Evolutionary conservation across 2,797 vertebrate species (phyloP).

Genomic region (Sardinella longiceps): DNA sequence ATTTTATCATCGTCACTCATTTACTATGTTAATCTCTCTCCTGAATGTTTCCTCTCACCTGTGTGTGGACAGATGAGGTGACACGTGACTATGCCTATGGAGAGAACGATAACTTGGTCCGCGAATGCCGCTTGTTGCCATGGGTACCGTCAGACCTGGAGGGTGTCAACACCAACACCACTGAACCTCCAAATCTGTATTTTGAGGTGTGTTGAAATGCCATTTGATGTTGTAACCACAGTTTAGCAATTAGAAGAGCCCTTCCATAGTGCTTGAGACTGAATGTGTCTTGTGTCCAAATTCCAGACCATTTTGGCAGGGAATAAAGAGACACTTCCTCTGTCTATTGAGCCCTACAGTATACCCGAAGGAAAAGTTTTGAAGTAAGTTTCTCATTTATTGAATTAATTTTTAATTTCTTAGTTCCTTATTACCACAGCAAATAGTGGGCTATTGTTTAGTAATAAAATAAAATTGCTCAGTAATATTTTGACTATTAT

Average conservation of each 20-base stretch:
- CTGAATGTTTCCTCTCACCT: background rate
- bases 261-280: no score
- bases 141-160: slow-evolving; percentile 79
- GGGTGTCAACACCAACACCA: slow-evolving; percentile 68
- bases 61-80: slow-evolving; percentile 81
- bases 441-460: no score
- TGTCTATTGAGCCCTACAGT: slow-evolving; percentile 61
- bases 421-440: no score
- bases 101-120: slow-evolving; percentile 79
- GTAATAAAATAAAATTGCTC: no score
- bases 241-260: background rate
- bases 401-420: no score
- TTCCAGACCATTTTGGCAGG: slow-evolving; percentile 80
- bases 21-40: background rate
- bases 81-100: slow-evolving; percentile 89
- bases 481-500: no score
- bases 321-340: slow-evolving; percentile 87
- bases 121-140: slow-evolving; percentile 84
- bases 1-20: no score
- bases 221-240: background rate
- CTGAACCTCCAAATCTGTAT: slow-evolving; percentile 81
- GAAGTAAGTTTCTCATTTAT: slow-evolving; percentile 72
- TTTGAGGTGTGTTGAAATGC: slow-evolving; percentile 79
- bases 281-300: background rate
- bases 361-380: slow-evolving; percentile 77